Percentiles rank a stretch among this genome's conserved stretches.
These are phyloP conservation scores for Octodonta nipae DNA, from an alignment of 2,888 invertebrate species.

Conservation along the genomic window DNA sequence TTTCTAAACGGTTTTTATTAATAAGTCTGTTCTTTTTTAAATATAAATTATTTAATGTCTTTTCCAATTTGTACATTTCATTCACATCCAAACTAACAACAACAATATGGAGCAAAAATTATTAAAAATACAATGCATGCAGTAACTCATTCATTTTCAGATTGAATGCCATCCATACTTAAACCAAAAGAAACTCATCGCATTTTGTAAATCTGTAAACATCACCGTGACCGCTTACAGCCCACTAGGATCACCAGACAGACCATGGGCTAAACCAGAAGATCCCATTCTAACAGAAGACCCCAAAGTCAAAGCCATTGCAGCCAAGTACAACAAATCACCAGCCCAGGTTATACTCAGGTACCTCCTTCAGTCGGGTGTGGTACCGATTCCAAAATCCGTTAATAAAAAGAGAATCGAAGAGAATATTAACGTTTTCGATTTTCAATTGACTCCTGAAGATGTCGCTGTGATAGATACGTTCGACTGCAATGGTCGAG, in stretches of 20 bases:
- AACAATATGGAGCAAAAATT: background rate
- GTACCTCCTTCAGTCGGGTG: slow-evolving; percentile 50
- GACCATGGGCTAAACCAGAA: slow-evolving; percentile 67
- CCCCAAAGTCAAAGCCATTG: slow-evolving; percentile 48
- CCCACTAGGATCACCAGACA: slow-evolving; percentile 72
- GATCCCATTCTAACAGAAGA: slow-evolving; percentile 62
- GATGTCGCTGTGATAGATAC: slow-evolving; percentile 51
- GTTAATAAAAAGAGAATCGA: slow-evolving; percentile 54
- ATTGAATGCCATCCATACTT: slow-evolving; percentile 73
- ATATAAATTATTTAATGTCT: no score
- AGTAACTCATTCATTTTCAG: no score
- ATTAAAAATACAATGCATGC: no score
- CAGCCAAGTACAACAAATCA: slow-evolving; percentile 49
- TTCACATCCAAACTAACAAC: background rate
- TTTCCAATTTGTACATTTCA: no score
- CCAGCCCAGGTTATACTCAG: slow-evolving; percentile 54
- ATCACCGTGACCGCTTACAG: slow-evolving; percentile 70
- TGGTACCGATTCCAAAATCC: slow-evolving; percentile 69
- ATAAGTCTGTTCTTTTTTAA: no score
- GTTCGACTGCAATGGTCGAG: slow-evolving; percentile 49
- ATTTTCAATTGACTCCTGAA: slow-evolving; percentile 53
- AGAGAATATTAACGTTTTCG: slow-evolving; percentile 56
- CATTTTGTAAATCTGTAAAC: slow-evolving; percentile 51
- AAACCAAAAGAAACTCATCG: slow-evolving; percentile 53
- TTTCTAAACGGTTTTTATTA: no score